Percentiles rank a stretch among this genome's conserved stretches.
Conservation (phyloP, 1,140 invertebrate genomes). For the Drosophila pallidifrons region DNA sequence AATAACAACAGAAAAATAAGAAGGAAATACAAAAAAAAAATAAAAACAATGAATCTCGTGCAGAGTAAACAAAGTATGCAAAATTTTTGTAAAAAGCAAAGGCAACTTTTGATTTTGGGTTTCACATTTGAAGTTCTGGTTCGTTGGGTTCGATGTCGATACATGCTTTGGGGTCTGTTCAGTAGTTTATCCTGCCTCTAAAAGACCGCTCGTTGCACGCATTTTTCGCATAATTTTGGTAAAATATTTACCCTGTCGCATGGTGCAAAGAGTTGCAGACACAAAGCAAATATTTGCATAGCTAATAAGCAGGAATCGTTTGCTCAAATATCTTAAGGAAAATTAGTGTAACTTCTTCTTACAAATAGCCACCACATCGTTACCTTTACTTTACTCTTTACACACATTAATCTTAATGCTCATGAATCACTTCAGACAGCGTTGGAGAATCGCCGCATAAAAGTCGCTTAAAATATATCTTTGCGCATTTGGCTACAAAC, state of each 20-base stretch:
- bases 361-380: not conserved
- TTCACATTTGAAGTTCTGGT: conserved; percentile 42
- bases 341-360: conserved; percentile 11
- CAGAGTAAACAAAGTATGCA: conserved; percentile 77
- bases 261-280: conserved; percentile 37
- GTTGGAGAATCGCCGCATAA: too few relatives aligned
- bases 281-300: conserved; percentile 55
- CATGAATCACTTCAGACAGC: not conserved
- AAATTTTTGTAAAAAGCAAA: conserved; percentile 46
- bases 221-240: conserved; percentile 35
- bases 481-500: too few relatives aligned
- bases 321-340: conserved; percentile 25
- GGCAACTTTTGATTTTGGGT: conserved; percentile 66
- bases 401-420: not conserved
- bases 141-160: conserved; percentile 38
- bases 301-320: conserved; percentile 29
- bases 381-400: not conserved
- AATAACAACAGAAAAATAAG: conserved; percentile 27
- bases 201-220: not conserved
- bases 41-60: conserved; percentile 1
- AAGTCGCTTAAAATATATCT: too few relatives aligned
- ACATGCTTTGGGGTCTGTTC: conserved; percentile 3
- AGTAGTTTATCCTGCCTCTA: not conserved
- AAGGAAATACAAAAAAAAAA: conserved; percentile 4
- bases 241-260: conserved; percentile 48